These are phyloP conservation scores for Echinarachnius parma DNA, from an alignment of 53 echinoderm and acorn worm species.

Conservation along the genomic window DNA sequence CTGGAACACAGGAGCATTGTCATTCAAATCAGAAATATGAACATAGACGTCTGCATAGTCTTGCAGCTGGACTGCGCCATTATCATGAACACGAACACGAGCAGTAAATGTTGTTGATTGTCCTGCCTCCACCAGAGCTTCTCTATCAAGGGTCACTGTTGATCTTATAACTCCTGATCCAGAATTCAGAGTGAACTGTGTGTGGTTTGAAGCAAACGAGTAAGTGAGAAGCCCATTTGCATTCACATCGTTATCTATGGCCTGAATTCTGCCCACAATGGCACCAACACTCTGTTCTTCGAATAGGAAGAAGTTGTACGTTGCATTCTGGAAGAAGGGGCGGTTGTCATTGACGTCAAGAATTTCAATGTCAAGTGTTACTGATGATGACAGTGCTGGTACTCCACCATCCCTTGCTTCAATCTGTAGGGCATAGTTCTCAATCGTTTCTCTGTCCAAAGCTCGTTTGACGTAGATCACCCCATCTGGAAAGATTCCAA, in stretches of 20 bases:
- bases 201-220: slow-evolving; percentile 59
- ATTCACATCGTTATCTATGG: slow-evolving; percentile 69
- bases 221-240: slow-evolving; percentile 73
- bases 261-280: slow-evolving; percentile 64
- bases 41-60: slow-evolving; percentile 66
- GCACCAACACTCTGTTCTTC: slow-evolving; percentile 57
- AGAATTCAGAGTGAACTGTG: slow-evolving; percentile 63
- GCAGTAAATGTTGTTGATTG: slow-evolving; percentile 45
- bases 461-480: slow-evolving; percentile 74
- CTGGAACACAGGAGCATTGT: slow-evolving; percentile 68
- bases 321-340: slow-evolving; percentile 77
- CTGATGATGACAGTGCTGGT: slow-evolving; percentile 54
- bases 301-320: slow-evolving; percentile 68
- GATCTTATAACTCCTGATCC: slow-evolving; percentile 69
- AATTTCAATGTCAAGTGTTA: slow-evolving; percentile 51
- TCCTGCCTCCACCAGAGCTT: slow-evolving; percentile 44
- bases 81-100: slow-evolving; percentile 68
- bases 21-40: slow-evolving; percentile 76
- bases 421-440: slow-evolving; percentile 60
- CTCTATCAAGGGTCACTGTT: slow-evolving; percentile 67
- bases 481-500: slow-evolving; percentile 94
- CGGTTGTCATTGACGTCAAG: slow-evolving; percentile 91
- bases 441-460: slow-evolving; percentile 70
- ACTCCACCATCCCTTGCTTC: slow-evolving; percentile 77
- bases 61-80: slow-evolving; percentile 56